These are phyloP conservation scores for Coelopa frigida DNA, from an alignment of 1,140 invertebrate genomes.

Conservation along the genomic window DNA sequence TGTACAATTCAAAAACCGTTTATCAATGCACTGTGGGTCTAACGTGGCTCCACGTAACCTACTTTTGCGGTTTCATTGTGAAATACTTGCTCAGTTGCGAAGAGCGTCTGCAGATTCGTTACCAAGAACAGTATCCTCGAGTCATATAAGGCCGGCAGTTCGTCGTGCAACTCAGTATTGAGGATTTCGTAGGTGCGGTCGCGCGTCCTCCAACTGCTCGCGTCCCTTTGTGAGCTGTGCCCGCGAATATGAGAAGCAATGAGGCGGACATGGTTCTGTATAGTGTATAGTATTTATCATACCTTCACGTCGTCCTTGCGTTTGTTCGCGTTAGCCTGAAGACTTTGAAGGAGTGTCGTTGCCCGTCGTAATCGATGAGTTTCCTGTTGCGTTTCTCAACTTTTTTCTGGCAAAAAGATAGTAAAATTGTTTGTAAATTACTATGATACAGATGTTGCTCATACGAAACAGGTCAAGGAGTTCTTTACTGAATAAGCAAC, in stretches of 20 bases:
- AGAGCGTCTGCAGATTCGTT: conserved; percentile 84
- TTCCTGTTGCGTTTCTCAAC: conserved; percentile 94
- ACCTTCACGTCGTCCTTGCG: conserved; percentile 88
- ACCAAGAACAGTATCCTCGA: conserved; percentile 85
- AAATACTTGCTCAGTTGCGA: conserved; percentile 86
- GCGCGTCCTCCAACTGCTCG: conserved; percentile 82
- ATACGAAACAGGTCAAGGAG: neutral
- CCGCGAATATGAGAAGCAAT: neutral
- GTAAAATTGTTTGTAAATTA: neutral
- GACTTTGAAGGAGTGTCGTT: conserved; percentile 89
- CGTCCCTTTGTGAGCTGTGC: conserved; percentile 63
- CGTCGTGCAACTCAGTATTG: conserved; percentile 90
- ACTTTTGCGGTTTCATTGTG: conserved; percentile 85
- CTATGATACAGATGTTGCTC: neutral
- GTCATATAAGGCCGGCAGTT: conserved; percentile 90
- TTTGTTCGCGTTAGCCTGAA: conserved; percentile 80
- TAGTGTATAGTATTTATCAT: no score
- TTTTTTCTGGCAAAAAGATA: conserved; percentile 68
- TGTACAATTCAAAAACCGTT: conserved; percentile 30
- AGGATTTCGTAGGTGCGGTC: conserved; percentile 84
- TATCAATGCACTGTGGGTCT: neutral
- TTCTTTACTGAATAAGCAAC: conserved; percentile 16
- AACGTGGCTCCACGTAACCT: neutral
- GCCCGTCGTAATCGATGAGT: conserved; percentile 94
- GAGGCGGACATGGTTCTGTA: no score